These are phyloP conservation scores for Saccopteryx leptura DNA, from an alignment of 2,113 vertebrate species.

Conservation along the genomic window DNA sequence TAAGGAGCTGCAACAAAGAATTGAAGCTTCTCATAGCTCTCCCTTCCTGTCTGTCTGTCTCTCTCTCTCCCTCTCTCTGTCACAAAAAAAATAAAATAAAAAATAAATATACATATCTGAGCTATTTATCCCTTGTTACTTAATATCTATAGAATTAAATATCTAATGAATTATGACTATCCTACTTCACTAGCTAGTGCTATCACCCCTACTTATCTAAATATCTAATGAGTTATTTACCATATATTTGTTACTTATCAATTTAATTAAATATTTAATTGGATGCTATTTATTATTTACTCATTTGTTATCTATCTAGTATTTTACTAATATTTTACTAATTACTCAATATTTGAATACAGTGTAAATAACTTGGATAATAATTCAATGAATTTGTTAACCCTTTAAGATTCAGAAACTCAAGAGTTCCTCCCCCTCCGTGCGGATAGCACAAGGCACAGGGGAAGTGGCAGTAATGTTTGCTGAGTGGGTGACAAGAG, in stretches of 20 bases:
- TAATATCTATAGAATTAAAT: not conserved
- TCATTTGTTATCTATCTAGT: not conserved
- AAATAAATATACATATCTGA: not conserved
- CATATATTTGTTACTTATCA: not conserved
- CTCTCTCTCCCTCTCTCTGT: too few relatives aligned
- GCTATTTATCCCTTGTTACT: not conserved
- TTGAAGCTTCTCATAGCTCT: too few relatives aligned
- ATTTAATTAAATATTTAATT: not conserved
- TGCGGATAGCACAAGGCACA: accelerated
- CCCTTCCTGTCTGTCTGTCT: too few relatives aligned
- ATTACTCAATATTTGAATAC: not conserved
- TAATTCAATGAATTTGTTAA: not conserved
- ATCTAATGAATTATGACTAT: not conserved
- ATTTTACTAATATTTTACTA: not conserved
- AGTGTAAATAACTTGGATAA: not conserved
- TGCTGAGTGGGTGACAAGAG: not conserved
- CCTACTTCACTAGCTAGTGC: not conserved
- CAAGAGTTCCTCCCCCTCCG: accelerated
- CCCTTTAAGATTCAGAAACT: not conserved
- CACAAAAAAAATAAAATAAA: too few relatives aligned
- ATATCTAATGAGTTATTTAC: not conserved
- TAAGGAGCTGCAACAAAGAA: too few relatives aligned
- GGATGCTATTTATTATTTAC: not conserved
- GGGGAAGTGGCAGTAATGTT: not conserved
- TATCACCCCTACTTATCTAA: not conserved